A percentile compares a stretch with the other conserved stretches of the same genome.
phyloP scores from a whole-genome alignment of 2,797 vertebrate genomes.

The Chaenodraco wilsoni region DNA sequence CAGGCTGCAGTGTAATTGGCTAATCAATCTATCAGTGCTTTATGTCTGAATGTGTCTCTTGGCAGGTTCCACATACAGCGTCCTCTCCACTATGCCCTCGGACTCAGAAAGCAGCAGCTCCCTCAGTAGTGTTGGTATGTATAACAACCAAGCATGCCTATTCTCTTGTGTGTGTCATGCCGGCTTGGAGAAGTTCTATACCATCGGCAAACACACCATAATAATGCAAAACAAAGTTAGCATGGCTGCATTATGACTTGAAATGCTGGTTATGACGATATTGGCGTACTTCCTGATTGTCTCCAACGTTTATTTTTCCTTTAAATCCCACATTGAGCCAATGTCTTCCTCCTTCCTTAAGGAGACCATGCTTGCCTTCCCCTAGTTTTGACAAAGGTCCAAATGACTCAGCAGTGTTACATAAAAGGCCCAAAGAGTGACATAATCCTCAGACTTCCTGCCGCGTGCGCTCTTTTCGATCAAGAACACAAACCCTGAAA shows the following conservation, averaged over 20 bases:
- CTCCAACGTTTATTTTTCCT: conserved; percentile 22
- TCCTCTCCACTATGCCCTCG: conserved; percentile 98
- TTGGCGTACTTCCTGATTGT: not conserved
- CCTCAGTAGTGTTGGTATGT: conserved; percentile 97
- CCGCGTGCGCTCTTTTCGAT: conserved; percentile 43
- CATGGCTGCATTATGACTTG: not conserved
- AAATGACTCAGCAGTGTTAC: conserved; percentile 82
- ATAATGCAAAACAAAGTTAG: not conserved
- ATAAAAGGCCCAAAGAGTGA: conserved; percentile 74
- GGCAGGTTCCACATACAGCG: conserved; percentile 96
- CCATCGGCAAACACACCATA: not conserved
- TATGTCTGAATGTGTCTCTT: conserved; percentile 35
- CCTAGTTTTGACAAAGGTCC: conserved; percentile 70
- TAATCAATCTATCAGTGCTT: conserved; percentile 34
- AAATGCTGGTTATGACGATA: conserved; percentile 1
- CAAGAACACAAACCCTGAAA: conserved; percentile 44
- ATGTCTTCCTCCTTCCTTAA: conserved; percentile 41
- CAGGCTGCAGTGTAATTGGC: conserved; percentile 22
- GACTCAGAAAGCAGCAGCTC: conserved; percentile 99
- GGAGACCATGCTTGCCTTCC: conserved; percentile 57
- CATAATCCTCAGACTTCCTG: conserved; percentile 73
- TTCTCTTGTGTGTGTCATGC: conserved; percentile 6
- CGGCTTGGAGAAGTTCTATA: not conserved
- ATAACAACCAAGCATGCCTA: conserved; percentile 14
- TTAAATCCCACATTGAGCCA: conserved; percentile 20